Evolutionary conservation across 2,113 vertebrate genomes (phyloP).

Genomic region (Neoarius graeffei): DNA sequence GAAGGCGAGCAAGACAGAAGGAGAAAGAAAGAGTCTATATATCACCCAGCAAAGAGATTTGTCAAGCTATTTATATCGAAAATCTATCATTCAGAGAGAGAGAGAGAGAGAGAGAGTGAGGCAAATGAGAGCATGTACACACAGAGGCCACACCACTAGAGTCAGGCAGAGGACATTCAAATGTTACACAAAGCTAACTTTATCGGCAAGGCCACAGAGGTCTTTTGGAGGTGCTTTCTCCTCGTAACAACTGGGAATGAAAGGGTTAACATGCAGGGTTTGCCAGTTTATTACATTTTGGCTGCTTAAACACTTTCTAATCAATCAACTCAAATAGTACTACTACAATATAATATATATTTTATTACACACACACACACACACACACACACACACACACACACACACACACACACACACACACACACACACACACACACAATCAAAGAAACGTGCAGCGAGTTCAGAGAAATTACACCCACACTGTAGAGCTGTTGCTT

Average conservation of each 20-base stretch:
- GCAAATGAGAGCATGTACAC: background rate
- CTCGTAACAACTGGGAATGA: background rate
- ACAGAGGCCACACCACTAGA: background rate
- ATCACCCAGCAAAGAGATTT: slow-evolving; percentile 20
- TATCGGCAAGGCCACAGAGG: background rate
- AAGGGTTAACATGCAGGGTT: slow-evolving; percentile 7
- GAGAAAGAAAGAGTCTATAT: slow-evolving; percentile 26
- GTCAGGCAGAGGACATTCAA: slow-evolving; percentile 2
- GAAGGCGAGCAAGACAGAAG: slow-evolving; percentile 16
- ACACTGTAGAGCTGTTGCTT: background rate
- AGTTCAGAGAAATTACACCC: background rate
- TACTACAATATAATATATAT: slow-evolving; percentile 54
- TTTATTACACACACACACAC: slow-evolving; percentile 65
- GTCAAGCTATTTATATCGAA: slow-evolving; percentile 43
- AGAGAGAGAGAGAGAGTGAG: background rate
- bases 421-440: slow-evolving; percentile 19
- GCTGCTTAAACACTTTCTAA: slow-evolving; percentile 61
- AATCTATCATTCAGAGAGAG: slow-evolving; percentile 32
- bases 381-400: slow-evolving; percentile 37
- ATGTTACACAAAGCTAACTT: slow-evolving; percentile 13
- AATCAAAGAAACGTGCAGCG: background rate
- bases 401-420: slow-evolving; percentile 33
- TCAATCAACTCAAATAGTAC: slow-evolving; percentile 68
- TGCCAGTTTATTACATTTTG: background rate
- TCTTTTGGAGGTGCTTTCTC: background rate